Conservation (phyloP, 2,888 invertebrate species). For the Epinotia demarniana region DNA sequence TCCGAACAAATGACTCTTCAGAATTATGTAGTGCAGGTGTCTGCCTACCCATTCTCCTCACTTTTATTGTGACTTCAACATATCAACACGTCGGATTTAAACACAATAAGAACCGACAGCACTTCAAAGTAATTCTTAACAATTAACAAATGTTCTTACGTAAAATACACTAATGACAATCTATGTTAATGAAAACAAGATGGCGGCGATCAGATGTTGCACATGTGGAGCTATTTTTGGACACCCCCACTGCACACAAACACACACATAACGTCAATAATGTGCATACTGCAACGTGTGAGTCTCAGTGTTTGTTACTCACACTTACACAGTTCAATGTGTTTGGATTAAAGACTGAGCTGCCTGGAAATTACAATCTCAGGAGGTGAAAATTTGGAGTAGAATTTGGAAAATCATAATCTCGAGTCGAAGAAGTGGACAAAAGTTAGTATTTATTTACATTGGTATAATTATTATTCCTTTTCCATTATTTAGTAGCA, state of each 20-base stretch:
- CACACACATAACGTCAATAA: neutral
- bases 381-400: too few relatives aligned
- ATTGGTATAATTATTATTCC: too few relatives aligned
- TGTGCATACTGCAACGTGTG: neutral
- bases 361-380: too few relatives aligned
- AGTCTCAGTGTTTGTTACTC: neutral
- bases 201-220: constrained; percentile 9
- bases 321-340: too few relatives aligned
- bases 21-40: too few relatives aligned
- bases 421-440: too few relatives aligned
- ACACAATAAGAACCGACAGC: neutral
- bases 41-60: neutral
- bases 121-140: neutral
- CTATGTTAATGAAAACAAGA: constrained; percentile 11
- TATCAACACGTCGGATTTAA: neutral
- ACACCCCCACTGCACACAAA: constrained; percentile 17
- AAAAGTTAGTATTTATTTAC: too few relatives aligned
- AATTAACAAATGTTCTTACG: constrained; percentile 8
- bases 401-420: too few relatives aligned
- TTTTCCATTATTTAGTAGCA: too few relatives aligned
- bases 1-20: too few relatives aligned
- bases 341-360: too few relatives aligned
- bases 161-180: neutral
- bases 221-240: constrained; percentile 26
- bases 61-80: neutral